Conservation (phyloP, 2,113 vertebrate genomes). For the Heteronetta atricapilla region DNA sequence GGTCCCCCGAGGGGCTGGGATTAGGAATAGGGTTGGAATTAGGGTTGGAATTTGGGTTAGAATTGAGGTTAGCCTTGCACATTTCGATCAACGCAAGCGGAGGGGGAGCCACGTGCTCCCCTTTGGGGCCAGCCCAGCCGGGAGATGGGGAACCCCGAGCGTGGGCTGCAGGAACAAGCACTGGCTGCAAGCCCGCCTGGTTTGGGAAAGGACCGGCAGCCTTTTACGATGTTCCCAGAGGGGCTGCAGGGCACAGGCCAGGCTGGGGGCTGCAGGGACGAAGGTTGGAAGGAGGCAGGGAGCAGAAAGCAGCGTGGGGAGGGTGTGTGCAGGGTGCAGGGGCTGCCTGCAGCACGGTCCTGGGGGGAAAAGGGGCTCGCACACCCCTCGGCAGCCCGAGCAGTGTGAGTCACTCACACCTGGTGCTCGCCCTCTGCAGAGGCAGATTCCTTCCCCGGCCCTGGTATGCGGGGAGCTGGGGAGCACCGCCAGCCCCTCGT, state of each 20-base stretch:
- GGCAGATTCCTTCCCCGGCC: slow-evolving; percentile 45
- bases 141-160: neutral
- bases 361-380: neutral
- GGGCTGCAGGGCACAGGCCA: neutral
- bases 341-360: neutral
- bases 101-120: neutral
- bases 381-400: neutral
- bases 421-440: slow-evolving; percentile 13
- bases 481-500: neutral
- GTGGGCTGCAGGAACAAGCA: neutral
- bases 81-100: neutral
- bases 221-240: neutral
- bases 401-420: slow-evolving; percentile 33
- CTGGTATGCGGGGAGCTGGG: slow-evolving; percentile 4
- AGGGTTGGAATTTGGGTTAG: neutral
- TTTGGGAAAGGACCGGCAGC: neutral
- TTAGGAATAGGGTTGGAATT: neutral
- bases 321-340: neutral
- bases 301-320: neutral
- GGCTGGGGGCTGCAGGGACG: neutral
- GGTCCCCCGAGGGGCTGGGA: neutral
- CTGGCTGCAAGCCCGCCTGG: neutral
- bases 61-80: neutral
- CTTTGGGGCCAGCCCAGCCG: neutral
- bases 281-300: too few species aligned